Percentiles rank a stretch among this genome's conserved stretches.
Conservation (phyloP, 2,797 vertebrate genomes). For the Etheostoma nigrum region DNA sequence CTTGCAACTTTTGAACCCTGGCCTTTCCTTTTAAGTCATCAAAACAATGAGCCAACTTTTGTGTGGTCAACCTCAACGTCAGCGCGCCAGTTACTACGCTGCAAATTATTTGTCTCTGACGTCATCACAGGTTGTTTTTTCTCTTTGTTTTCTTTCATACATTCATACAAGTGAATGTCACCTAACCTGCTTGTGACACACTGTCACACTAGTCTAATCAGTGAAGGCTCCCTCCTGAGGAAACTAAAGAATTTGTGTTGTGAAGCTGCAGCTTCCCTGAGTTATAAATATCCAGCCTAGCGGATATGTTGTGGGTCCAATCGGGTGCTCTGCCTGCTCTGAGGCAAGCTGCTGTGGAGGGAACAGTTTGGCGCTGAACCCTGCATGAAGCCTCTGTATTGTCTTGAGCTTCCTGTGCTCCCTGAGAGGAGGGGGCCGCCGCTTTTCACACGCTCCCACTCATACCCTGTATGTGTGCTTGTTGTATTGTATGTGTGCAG, state of each 20-base stretch:
- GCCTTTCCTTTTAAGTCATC: conserved; percentile 7
- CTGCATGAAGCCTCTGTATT: conserved; percentile 87
- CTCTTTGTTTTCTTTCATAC: background rate
- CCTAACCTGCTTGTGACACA: conserved; percentile 56
- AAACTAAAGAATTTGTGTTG: conserved; percentile 72
- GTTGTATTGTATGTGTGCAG: conserved; percentile 35
- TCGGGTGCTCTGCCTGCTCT: conserved; percentile 67
- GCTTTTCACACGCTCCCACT: conserved; percentile 87
- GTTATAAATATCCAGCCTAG: conserved; percentile 84
- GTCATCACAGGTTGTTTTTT: conserved; percentile 34
- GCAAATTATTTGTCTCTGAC: conserved; percentile 2
- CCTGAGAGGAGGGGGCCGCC: conserved; percentile 84
- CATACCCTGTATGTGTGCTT: conserved; percentile 54
- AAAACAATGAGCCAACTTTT: conserved; percentile 2
- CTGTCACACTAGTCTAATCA: conserved; percentile 50
- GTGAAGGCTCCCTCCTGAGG: conserved; percentile 66
- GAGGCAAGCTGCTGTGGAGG: conserved; percentile 59
- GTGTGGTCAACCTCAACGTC: conserved; percentile 20
- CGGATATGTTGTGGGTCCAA: conserved; percentile 77
- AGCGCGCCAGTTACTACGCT: conserved; percentile 25
- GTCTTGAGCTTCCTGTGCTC: conserved; percentile 88
- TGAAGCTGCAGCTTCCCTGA: conserved; percentile 76
- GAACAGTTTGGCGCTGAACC: conserved; percentile 79
- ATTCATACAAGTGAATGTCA: conserved; percentile 54
- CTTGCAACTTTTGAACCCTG: conserved; percentile 8